These are phyloP conservation scores for Drosophila sturtevanti DNA, from an alignment of 1,140 invertebrate species.

Conservation along the genomic window DNA sequence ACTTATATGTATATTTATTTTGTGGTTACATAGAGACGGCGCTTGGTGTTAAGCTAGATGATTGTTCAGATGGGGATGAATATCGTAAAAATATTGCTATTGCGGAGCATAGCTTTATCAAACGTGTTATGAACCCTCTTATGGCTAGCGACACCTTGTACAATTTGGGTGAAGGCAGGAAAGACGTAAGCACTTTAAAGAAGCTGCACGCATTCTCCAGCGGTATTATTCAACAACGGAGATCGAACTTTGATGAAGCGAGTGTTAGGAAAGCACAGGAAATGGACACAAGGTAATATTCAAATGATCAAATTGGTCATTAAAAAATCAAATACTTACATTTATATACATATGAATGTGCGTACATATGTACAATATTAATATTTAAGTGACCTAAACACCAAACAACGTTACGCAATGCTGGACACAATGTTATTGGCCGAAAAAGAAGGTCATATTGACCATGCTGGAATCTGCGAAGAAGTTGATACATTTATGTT, in stretches of 20 bases:
- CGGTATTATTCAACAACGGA: slow-evolving; percentile 42
- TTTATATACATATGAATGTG: slow-evolving; percentile 3
- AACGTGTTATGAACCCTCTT: slow-evolving; percentile 49
- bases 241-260: slow-evolving; percentile 26
- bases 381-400: slow-evolving; percentile 28
- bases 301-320: background rate
- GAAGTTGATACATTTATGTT: slow-evolving; percentile 93
- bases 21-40: slow-evolving; percentile 86
- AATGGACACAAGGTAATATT: slow-evolving; percentile 5
- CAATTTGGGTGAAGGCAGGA: slow-evolving; percentile 45
- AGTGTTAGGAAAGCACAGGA: slow-evolving; percentile 9
- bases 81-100: slow-evolving; percentile 55
- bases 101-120: slow-evolving; percentile 49
- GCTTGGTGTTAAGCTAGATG: slow-evolving; percentile 87
- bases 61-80: slow-evolving; percentile 46
- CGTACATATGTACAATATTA: no score
- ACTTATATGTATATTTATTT: background rate
- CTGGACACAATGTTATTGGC: slow-evolving; percentile 89
- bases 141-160: slow-evolving; percentile 45
- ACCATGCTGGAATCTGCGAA: slow-evolving; percentile 88
- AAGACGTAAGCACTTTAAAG: slow-evolving; percentile 27
- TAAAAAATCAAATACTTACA: background rate
- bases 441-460: slow-evolving; percentile 83
- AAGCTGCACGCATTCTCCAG: slow-evolving; percentile 51
- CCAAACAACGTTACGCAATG: slow-evolving; percentile 87